Percentiles rank a stretch among this genome's conserved stretches.
Evolutionary conservation across 2,797 vertebrate species (phyloP).

Genomic region (Phyllotis vaccarum): DNA sequence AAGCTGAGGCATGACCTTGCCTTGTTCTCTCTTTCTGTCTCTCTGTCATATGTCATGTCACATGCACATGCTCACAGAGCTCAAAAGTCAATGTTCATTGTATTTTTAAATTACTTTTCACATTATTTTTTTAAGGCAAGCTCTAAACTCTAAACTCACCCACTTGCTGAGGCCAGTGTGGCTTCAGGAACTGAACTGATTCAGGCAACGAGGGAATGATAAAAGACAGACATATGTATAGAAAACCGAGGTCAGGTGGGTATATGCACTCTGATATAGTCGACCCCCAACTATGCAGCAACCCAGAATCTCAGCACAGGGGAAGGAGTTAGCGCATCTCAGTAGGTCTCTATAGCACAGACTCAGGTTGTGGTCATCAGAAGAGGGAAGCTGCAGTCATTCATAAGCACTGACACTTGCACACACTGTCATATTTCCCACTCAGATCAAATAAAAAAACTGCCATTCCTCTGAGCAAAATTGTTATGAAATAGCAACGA

Average conservation of each 20-base stretch:
- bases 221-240: background rate
- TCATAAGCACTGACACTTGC: background rate
- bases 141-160: background rate
- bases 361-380: background rate
- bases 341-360: background rate
- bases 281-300: background rate
- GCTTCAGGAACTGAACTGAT: background rate
- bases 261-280: background rate
- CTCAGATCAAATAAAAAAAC: background rate
- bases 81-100: background rate
- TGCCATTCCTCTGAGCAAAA: background rate
- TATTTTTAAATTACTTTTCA: background rate
- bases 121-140: background rate
- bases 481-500: background rate
- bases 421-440: background rate
- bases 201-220: background rate
- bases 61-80: background rate
- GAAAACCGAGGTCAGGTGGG: background rate
- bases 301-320: background rate
- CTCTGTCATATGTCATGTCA: background rate
- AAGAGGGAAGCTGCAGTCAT: background rate
- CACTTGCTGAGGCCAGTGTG: background rate
- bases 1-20: background rate
- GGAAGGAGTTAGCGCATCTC: background rate
- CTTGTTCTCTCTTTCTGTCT: background rate